Percentiles rank a stretch among this genome's conserved stretches.
These are phyloP conservation scores for Stegana nigrithorax DNA, from an alignment of 2,888 invertebrate genomes.

Conservation along the genomic window DNA sequence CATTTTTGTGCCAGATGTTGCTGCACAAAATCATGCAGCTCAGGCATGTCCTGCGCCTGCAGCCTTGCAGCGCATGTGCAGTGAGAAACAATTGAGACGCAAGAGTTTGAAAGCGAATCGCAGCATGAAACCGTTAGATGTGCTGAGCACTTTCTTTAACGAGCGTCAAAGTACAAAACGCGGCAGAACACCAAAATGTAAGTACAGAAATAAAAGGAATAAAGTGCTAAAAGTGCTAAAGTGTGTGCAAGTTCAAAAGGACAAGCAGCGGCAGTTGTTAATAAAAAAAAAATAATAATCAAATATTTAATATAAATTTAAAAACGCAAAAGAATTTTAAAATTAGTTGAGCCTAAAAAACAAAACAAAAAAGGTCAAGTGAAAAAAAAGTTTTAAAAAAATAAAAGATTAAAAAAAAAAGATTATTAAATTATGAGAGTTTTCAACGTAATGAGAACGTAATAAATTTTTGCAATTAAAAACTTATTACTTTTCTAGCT, in stretches of 20 bases:
- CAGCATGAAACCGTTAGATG: slow-evolving; percentile 66
- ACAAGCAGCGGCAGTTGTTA: not conserved
- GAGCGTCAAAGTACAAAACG: slow-evolving; percentile 65
- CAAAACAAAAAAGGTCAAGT: not conserved
- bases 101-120: slow-evolving; percentile 67
- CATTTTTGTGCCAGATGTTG: slow-evolving; percentile 28
- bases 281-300: not conserved
- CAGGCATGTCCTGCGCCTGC: slow-evolving; percentile 17
- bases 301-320: not conserved
- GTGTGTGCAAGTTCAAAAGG: not conserved
- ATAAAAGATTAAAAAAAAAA: not conserved
- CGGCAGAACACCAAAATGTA: slow-evolving; percentile 69
- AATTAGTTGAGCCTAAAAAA: not conserved
- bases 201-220: slow-evolving; percentile 49
- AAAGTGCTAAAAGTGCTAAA: not conserved
- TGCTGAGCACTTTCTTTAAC: slow-evolving; percentile 69
- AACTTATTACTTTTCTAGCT: not conserved
- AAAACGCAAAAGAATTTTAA: not conserved
- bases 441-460: too few species aligned
- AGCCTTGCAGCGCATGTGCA: slow-evolving; percentile 12
- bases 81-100: slow-evolving; percentile 38
- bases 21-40: slow-evolving; percentile 18
- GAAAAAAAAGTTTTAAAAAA: not conserved
- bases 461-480: slow-evolving; percentile 9
- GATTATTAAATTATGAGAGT: not conserved